These are phyloP conservation scores for Scopus umbretta DNA, from an alignment of 2,113 vertebrate species.

Conservation along the genomic window DNA sequence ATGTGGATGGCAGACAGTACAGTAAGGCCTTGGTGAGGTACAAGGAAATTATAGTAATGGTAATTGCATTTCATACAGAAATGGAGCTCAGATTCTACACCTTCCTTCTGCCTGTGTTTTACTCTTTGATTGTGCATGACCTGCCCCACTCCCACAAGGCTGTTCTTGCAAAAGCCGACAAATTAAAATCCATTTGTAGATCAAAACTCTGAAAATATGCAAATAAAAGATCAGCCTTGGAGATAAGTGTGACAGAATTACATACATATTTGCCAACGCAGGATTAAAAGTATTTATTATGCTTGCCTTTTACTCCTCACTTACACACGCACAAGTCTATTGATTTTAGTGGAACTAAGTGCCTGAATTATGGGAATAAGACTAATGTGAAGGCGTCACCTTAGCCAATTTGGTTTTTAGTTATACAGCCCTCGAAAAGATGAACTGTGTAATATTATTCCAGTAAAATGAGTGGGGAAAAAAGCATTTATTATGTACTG, in stretches of 20 bases:
- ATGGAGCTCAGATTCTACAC: neutral
- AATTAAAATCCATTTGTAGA: conserved; percentile 60
- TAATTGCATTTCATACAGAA: neutral
- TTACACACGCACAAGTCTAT: conserved; percentile 10
- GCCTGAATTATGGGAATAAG: conserved; percentile 22
- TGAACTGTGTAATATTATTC: neutral
- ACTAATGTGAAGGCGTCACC: neutral
- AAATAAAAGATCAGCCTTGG: conserved; percentile 29
- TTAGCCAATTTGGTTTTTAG: conserved; percentile 1
- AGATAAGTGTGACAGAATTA: conserved; percentile 40
- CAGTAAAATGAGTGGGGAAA: neutral
- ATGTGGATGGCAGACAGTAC: neutral
- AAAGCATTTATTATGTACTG: neutral
- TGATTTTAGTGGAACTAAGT: conserved; percentile 51
- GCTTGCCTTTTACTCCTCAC: conserved; percentile 15
- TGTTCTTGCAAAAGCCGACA: conserved; percentile 31
- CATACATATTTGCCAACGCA: neutral
- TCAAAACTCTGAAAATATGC: conserved; percentile 42
- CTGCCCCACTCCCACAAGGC: neutral
- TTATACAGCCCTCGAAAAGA: neutral
- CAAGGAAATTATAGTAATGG: neutral
- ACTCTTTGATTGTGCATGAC: conserved; percentile 26
- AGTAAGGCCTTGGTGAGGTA: neutral
- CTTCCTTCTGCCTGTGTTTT: neutral
- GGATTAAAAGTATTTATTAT: conserved; percentile 47